Base-by-base conservation (phyloP, 2,888 invertebrate genomes). In the Pseudolycoriella hygida region DNA sequence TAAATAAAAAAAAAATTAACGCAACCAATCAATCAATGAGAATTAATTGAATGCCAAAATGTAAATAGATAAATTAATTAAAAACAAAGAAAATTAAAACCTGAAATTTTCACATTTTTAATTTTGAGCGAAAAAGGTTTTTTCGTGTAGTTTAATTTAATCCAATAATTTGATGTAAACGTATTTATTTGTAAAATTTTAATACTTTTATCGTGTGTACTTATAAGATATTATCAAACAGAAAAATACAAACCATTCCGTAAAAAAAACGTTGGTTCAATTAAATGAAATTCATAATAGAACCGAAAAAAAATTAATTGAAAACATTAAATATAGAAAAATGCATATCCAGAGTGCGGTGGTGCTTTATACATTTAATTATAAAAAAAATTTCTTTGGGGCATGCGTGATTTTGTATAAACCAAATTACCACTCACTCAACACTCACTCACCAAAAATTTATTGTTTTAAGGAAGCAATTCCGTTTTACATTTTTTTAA, bases 371-470 rank as follows among this genome's bases (percentile, higher is more conserved):
- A 39, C 39, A 39, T 39, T 39, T 10, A 39, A 39, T 39, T 15
- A 39, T 39, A 39, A 17, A 39, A 39, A 39, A 17, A 17, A 39
- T 3, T 17, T 39, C 17, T 39, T 39, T 14, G 14, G n/a, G 10
- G 39, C 39, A 39, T 39, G 39, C 39, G 17, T 11, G 11, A 15
- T 39, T 15, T 39, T 37, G n/a, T 37, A 37, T 37, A 37, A 37
- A 37, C n/a, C n/a, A 39, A 39, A 39, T 15, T 17, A 39, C 15
- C 42, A 42, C 42, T 42, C 42, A 42, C 42, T 42, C 42, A 30
- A 31, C 14, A 42, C 42, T 30, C 14, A 25, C 42, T 14, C 25
- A 25, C 25, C 20, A 12, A 19, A 25, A 25, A 25, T 40, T 40
- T 15, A 12, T 18, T 40, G 17, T 18, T 11, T 18, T 12, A 15